Base-by-base conservation (phyloP, 2,797 vertebrate species). In the Oreochromis mossambicus region DNA sequence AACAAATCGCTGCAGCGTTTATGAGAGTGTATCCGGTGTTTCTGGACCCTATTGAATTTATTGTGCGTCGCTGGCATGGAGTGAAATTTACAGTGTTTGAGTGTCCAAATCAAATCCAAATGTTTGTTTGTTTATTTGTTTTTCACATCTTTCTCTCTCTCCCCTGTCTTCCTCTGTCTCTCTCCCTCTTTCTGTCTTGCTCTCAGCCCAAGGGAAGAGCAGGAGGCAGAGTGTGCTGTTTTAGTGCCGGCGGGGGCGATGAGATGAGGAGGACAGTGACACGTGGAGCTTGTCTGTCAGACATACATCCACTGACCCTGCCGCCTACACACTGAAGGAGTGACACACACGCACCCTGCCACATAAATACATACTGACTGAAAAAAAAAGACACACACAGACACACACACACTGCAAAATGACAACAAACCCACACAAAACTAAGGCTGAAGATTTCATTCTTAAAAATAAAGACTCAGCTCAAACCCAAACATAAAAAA, bases 191-290 rank as follows among this genome's bases (percentile, higher is more conserved):
- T 83, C 8, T 87, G 3, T 89, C 1, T 80, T 9, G 87, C 80
- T 84, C 54, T 87, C 91, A 97, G 96, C 90, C 92, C 95, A 96
- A 87, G 96, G 96, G 92, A 97, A 96, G 94, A 95, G 87, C 90
- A 95, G 96, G 92, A 93, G 95, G 89, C 96, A 96, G 93, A 96
- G 96, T 94, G 94, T 97, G 92, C 91, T 96, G 94, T 96, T 96
- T 95, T 95, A 96, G 91, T 87, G 91, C 87, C 77, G 91, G 87
- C 70, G 68, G 87, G 81, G 87, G 5, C 36, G 82, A 87, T 87
- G 92, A 91, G 82, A 92, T 58, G 87, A 92, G 87, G 92, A 94
- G 86, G 91, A 90, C 90, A 75, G 86, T 24, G 91, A 91, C 86
- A 83, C 26, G 7, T 52, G 79, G 77, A 91, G 82, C 84, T 78